A percentile compares a stretch with the other conserved stretches of the same genome.
Conservation (phyloP, 2,888 invertebrate genomes). For the Drosophila borborema region DNA sequence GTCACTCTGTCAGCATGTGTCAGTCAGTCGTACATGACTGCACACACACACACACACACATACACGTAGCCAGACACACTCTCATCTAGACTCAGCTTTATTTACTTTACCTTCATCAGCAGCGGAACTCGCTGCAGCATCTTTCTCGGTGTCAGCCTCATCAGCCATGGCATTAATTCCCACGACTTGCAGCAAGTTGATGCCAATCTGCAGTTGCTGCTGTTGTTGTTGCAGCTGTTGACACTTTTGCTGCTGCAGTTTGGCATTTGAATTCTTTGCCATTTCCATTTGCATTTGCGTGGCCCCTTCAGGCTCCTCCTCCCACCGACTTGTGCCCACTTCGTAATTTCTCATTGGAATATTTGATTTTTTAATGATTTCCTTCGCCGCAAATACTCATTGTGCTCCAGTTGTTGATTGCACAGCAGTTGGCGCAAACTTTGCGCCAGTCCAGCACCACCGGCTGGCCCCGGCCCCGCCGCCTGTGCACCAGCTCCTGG, state of each 20-base stretch:
- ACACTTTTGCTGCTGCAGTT: conserved; percentile 69
- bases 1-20: conserved; percentile 59
- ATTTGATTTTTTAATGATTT: conserved; percentile 86
- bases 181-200: conserved; percentile 59
- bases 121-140: conserved; percentile 69
- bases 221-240: conserved; percentile 67
- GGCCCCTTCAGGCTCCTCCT: conserved; percentile 23
- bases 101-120: conserved; percentile 82
- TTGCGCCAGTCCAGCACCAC: conserved; percentile 58
- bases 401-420: conserved; percentile 84
- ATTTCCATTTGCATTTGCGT: conserved; percentile 63
- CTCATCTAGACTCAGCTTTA: conserved; percentile 59
- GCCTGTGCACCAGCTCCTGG: conserved; percentile 21
- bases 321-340: conserved; percentile 71
- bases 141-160: conserved; percentile 56
- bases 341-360: conserved; percentile 85
- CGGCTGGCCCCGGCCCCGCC: conserved; percentile 2
- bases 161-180: conserved; percentile 69
- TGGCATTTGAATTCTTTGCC: conserved; percentile 67
- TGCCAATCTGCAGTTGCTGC: conserved; percentile 45
- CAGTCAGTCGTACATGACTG: conserved; percentile 69
- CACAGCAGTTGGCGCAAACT: conserved; percentile 82
- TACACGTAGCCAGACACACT: conserved; percentile 8
- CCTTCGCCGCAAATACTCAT: conserved; percentile 84
- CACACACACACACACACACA: conserved; percentile 20